Evolutionary conservation across 2,797 vertebrate genomes (phyloP), one percentile per base, ranked within the genome.

Genomic region (Rhinatrema bivittatum): DNA sequence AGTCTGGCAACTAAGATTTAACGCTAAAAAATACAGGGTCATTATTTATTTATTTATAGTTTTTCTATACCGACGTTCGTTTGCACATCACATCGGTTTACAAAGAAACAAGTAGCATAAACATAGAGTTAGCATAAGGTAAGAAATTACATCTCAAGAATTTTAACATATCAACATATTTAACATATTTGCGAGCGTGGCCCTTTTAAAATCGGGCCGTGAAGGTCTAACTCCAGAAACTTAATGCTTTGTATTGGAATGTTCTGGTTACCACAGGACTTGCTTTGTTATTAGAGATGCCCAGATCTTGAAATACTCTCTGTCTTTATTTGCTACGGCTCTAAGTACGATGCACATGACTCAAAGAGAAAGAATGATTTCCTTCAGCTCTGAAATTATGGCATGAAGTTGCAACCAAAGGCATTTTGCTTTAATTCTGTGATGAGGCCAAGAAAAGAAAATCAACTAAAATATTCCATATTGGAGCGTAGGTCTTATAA

Each of bases 161-260:
- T n/a, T n/a, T n/a, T n/a, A n/a, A n/a, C n/a, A n/a, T n/a, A n/a
- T n/a, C n/a, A n/a, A n/a, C n/a, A n/a, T n/a, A n/a, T n/a, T n/a
- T n/a, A n/a, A n/a, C n/a, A n/a, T n/a, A n/a, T n/a, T n/a, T n/a
- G n/a, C n/a, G n/a, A n/a, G n/a, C n/a, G n/a, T n/a, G n/a, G n/a
- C n/a, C n/a, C n/a, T n/a, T n/a, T n/a, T n/a, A n/a, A n/a, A n/a
- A n/a, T n/a, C n/a, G n/a, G n/a, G n/a, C n/a, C n/a, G n/a, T 20
- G 20, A 28, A 40, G 27, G 49, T 42, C 46, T 53, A 46, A 56
- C 1, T 13, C 0, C 30, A 42, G 39, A 45, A 51, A 38, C 1
- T 30, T 56, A 56, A 53, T 46, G 56, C 40, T 53, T 33, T 51
- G 48, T 50, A 16, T 20, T 64, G n/a, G 48, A 38, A 60, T 53